Percentiles rank a stretch among this genome's conserved stretches.
Conservation (phyloP, 2,113 vertebrate species). For the Sprattus sprattus region DNA sequence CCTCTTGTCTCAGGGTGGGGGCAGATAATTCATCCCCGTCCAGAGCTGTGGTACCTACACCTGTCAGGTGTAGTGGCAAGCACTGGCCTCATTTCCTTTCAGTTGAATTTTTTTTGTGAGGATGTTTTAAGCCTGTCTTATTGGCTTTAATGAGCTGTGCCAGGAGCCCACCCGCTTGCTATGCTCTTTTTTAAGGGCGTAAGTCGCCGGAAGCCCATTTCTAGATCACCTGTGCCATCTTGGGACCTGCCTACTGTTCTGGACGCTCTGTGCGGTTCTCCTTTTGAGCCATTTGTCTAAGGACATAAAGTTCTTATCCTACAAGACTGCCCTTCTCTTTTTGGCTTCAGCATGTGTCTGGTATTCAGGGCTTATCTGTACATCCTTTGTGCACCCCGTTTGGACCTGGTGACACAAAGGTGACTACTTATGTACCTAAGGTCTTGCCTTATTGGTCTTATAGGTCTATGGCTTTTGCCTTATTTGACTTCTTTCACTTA, state of each 20-base stretch:
- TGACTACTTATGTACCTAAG: no score
- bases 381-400: conserved; percentile 4
- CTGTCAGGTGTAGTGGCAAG: background rate
- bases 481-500: background rate
- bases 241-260: background rate
- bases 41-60: background rate
- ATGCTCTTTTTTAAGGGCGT: no score
- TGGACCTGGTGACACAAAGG: background rate
- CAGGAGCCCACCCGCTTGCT: no score
- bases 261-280: background rate
- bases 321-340: background rate
- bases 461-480: no score
- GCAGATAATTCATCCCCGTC: background rate
- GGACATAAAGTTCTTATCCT: background rate
- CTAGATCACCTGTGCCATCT: background rate
- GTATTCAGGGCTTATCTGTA: background rate
- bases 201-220: background rate
- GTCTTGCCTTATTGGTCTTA: no score
- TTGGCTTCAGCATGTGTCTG: background rate
- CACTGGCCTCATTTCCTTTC: background rate
- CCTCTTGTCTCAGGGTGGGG: background rate
- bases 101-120: background rate
- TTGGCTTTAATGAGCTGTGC: no score
- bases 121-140: no score
- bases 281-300: background rate